Conservation (phyloP, 2,797 vertebrate species). For the Sebastes nivosus region DNA sequence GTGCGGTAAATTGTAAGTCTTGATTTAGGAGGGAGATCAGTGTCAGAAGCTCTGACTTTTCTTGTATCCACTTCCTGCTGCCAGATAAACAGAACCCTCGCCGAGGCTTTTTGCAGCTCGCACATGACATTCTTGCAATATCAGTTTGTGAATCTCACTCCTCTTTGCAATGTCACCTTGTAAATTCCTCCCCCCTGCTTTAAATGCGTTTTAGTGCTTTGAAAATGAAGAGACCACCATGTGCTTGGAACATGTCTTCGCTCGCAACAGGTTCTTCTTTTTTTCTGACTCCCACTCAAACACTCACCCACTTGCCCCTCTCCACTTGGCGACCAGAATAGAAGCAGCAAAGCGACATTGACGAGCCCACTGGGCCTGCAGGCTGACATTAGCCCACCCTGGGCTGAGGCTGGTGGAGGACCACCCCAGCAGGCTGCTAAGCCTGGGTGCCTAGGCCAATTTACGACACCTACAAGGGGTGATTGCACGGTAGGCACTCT, state of each 20-base stretch:
- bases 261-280: conserved; percentile 65
- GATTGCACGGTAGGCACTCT: conserved; percentile 63
- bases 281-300: conserved; percentile 55
- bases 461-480: conserved; percentile 67
- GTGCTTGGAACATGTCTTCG: conserved; percentile 66
- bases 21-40: conserved; percentile 33
- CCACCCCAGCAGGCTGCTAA: conserved; percentile 71
- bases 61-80: conserved; percentile 33
- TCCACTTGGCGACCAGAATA: conserved; percentile 75
- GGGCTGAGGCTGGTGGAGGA: conserved; percentile 62
- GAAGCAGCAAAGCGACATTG: conserved; percentile 74
- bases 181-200: conserved; percentile 61
- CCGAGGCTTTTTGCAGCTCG: conserved; percentile 34
- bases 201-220: conserved; percentile 59
- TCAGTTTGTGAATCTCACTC: conserved; percentile 51
- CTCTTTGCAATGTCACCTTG: conserved; percentile 62
- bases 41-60: conserved; percentile 16
- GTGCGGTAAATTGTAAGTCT: conserved; percentile 18
- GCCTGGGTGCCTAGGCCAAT: conserved; percentile 61
- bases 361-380: conserved; percentile 68
- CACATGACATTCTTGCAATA: conserved; percentile 35
- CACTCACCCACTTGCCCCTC: conserved; percentile 59
- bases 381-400: conserved; percentile 75
- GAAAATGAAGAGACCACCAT: conserved; percentile 79
- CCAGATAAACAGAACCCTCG: conserved; percentile 34